Base-by-base conservation (phyloP, 2,797 vertebrate genomes). In the Lophotriccus pileatus region DNA sequence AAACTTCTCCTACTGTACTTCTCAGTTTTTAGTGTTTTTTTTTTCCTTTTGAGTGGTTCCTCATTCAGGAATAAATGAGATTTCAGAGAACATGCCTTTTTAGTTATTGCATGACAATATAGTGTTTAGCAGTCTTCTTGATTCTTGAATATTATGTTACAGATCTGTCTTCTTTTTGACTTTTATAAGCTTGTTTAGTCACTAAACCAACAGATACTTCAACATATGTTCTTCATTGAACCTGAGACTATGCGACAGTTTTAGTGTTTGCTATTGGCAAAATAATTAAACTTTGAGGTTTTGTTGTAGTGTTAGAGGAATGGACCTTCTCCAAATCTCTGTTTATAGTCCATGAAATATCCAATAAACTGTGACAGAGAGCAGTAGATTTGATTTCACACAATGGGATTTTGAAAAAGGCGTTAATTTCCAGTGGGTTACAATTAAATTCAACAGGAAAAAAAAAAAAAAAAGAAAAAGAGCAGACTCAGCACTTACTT, bases 11-110 rank as follows among this genome's bases (percentile, higher is more conserved):
- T 52, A 39, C 4, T 63, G 30, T 87, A 47, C 3, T 7, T 27
- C 3, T 34, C 2, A 27, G 7, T 23, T 81, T 2, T 12, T 49
- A 44, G 5, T 0, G 4, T 6, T n/a, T 46, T 22, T n/a, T 46
- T 22, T 56, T 46, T 6, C 7, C 28, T 63, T n/a, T 25, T 67
- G n/a, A 63, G 9, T 72, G 9, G 7, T 41, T 94, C 9, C 56
- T 84, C 28, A 27, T 81, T 89, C 8, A 56, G 14, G 53, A 85
- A 44, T 3, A 1, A 58, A 52, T 14, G 21, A 63, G 14, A 63
- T 93, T 87, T 88, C 52, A 67, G 47, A 55, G 12, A 63, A 34
- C 1, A 1, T 41, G 18, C 3, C 5, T 23, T 56, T 77, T 86
- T 36, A 46, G 14, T 72, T 85, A 27, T 24, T 84, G 22, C 22